phyloP scores from a whole-genome alignment of 1,140 invertebrate genomes.

The Phymastichus coffea region DNA sequence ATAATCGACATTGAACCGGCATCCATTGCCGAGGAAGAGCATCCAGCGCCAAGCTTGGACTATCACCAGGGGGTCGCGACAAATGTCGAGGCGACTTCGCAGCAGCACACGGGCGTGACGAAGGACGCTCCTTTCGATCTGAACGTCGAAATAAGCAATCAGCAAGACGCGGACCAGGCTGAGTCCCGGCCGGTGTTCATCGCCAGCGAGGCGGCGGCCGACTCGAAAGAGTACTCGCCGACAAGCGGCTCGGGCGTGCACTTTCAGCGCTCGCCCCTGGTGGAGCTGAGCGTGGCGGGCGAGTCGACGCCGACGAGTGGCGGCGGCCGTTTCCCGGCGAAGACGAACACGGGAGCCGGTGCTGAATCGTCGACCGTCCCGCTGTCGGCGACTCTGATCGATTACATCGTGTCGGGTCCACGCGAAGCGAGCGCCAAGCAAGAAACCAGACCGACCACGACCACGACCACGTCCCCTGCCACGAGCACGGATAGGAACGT shows the following conservation, averaged over 20 bases:
- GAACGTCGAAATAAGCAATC: not conserved
- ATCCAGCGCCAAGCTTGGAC: not conserved
- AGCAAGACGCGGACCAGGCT: not conserved
- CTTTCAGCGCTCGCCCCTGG: conserved; percentile 13
- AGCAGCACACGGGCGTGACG: conserved; percentile 16
- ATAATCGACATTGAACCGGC: too few species aligned
- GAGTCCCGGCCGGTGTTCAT: conserved; percentile 16
- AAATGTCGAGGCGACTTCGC: too few species aligned
- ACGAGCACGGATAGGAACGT: not conserved
- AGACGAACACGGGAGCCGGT: not conserved
- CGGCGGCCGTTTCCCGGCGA: not conserved
- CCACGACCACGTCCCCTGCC: not conserved
- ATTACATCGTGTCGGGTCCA: conserved; percentile 37
- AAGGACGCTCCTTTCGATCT: not conserved
- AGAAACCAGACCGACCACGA: not conserved
- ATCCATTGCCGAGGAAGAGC: too few species aligned
- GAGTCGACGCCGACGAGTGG: not conserved
- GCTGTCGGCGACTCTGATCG: conserved; percentile 28
- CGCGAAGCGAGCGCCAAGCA: conserved; percentile 11
- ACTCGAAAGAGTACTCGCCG: too few species aligned
- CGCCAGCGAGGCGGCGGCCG: not conserved
- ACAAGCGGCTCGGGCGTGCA: not conserved
- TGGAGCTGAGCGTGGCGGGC: not conserved
- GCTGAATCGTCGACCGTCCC: conserved; percentile 11
- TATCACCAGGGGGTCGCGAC: too few species aligned